Evolutionary conservation across 1,140 invertebrate species (phyloP), one percentile per base, ranked within the genome.

Genomic region (Wiebesia pumilae): DNA sequence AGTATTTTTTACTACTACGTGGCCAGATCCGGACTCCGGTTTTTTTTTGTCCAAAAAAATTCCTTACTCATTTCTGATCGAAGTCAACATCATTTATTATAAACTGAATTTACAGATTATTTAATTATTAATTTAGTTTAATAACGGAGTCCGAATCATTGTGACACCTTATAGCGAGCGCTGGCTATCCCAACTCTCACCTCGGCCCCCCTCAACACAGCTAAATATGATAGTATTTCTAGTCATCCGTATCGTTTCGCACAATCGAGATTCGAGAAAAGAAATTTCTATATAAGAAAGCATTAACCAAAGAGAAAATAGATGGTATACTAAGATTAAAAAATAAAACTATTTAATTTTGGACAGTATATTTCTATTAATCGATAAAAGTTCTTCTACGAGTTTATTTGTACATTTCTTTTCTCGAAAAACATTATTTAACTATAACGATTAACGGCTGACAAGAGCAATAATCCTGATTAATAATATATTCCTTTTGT

Each of bases 131-230:
- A n/a, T 33, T 33, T 10, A 30, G 83, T 87, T 83, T 85, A 10
- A 89, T 88, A 85, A 88, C 90, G 89, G 88, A 91, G 89, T 88
- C 89, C 87, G 89, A 91, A 90, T 90, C 89, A 89, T 83, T 88
- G 87, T 88, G 88, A 91, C 90, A 91, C 90, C 90, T 90, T 91
- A 88, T 91, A 92, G 91, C 90, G 89, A 92, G 91, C 89, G 90
- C 90, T 93, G 92, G 91, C 92, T 93, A 92, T 86, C 87, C 92
- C 92, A 92, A 91, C 91, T 81, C 91, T 93, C 91, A 91, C 89
- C 87, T 91, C 92, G 92, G 91, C 91, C 91, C 92, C 91, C 91
- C 91, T 92, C 91, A 93, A 92, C 91, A 90, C 91, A 93, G 92
- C 91, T 93, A 91, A 88, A 90, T 88, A 47, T 88, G 88, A 91